These are phyloP conservation scores for Acanthurus tractus DNA, from an alignment of 2,797 vertebrate species.

Conservation along the genomic window DNA sequence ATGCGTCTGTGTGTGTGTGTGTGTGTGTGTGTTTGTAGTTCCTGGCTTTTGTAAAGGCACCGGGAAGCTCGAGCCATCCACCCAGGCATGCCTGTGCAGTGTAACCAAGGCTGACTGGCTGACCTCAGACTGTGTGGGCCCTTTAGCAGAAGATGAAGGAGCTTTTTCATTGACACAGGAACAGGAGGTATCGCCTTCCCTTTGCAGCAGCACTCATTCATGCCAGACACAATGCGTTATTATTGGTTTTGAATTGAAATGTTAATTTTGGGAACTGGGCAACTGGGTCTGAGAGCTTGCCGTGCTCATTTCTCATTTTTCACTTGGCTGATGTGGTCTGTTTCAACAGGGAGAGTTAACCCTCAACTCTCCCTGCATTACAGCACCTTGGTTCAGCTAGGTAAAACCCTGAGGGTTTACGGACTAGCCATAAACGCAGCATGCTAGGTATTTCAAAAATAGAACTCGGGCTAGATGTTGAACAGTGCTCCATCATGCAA, in stretches of 20 bases:
- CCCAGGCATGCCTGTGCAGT: conserved; percentile 87
- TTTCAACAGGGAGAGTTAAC: conserved; percentile 70
- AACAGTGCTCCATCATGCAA: conserved; percentile 34
- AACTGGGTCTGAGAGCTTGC: conserved; percentile 86
- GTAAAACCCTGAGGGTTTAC: conserved; percentile 1
- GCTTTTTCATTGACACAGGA: conserved; percentile 94
- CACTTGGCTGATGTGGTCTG: conserved; percentile 79
- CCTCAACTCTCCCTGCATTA: conserved; percentile 65
- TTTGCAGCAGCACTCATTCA: conserved; percentile 89
- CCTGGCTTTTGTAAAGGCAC: conserved; percentile 83
- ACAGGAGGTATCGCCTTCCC: conserved; percentile 94
- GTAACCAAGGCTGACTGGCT: conserved; percentile 90
- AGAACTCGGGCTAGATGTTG: conserved; percentile 22
- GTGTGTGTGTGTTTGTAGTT: conserved; percentile 74
- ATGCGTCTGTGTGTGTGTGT: conserved; percentile 16
- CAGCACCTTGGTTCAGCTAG: conserved; percentile 44
- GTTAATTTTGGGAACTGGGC: conserved; percentile 94
- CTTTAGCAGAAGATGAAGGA: conserved; percentile 90
- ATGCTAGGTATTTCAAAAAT: conserved; percentile 17
- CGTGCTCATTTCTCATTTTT: conserved; percentile 93
- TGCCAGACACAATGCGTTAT: conserved; percentile 95
- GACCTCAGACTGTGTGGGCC: conserved; percentile 90
- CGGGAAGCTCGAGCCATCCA: conserved; percentile 79
- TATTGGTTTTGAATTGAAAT: conserved; percentile 99
- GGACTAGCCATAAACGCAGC: conserved; percentile 1